Evolutionary conservation across 1,140 invertebrate genomes (phyloP), one percentile per base, ranked within the genome.

Genomic region (Megalonaias nervosa): DNA sequence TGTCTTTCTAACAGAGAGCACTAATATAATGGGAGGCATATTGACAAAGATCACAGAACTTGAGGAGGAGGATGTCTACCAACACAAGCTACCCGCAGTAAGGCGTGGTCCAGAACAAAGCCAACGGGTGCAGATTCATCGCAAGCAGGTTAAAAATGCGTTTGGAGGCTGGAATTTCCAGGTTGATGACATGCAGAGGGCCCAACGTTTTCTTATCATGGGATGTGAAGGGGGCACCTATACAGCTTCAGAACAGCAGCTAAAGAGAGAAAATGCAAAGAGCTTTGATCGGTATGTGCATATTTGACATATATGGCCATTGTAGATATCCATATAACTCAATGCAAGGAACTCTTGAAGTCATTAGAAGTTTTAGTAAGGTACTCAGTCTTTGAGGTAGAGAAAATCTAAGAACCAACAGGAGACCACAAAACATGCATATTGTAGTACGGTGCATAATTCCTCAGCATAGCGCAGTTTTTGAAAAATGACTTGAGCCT

Each of bases 271-370:
- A 56, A 76, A 71, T 71, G 60, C 71, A 11, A 57, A 26, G 19
- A 70, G 74, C 31, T 70, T 76, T 58, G 74, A 76, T n/a, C 61
- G 74, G 74, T 76, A 65, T 55, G 62, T 38, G 19, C 5, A 26
- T 23, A 17, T 23, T 31, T 26, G 58, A 14, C 6, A 13, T 23
- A 26, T 26, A n/a, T 69, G 56, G 56, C 58, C 15, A 12, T 70
- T 48, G 19, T 19, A 56, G 58, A n/a, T 62, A 38, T 13, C 15
- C 21, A 23, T 59, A 26, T 12, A 74, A 17, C 13, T n/a, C 26
- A 14, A n/a, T 55, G 19, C 11, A 17, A 17, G 14, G 13, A 48
- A 62, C 17, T 73, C 15, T 16, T 31, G 57, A 13, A 19, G 14
- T 17, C 17, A 6, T 21, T 58, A 71, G 19, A 60, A 26, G 19